Conservation (phyloP, 2,113 vertebrate genomes). For the Platycercus adscitus region DNA sequence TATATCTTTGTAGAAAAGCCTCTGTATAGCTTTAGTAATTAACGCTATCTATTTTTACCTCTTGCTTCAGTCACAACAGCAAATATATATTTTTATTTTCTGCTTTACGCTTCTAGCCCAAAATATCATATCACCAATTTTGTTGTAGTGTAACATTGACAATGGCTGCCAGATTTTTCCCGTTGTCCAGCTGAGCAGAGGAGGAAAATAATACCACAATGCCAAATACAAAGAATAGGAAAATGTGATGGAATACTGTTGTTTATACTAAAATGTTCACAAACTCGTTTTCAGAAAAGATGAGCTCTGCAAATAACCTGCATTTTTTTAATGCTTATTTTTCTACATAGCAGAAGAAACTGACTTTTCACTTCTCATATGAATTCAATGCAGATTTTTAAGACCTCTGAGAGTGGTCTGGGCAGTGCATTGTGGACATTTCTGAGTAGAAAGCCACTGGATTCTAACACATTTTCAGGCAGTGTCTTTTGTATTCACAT, state of each 20-base stretch:
- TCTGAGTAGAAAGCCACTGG: background rate
- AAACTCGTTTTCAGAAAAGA: background rate
- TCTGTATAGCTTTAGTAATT: slow-evolving; percentile 14
- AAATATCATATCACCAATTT: background rate
- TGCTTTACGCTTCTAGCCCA: background rate
- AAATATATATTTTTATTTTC: background rate
- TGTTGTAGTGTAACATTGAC: background rate
- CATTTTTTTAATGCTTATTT: background rate
- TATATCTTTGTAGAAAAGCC: background rate
- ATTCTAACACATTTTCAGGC: background rate
- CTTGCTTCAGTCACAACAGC: background rate
- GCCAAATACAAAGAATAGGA: background rate
- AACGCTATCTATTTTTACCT: slow-evolving; percentile 22
- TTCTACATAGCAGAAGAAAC: background rate
- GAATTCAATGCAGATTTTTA: background rate
- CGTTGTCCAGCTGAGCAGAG: background rate
- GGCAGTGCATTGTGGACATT: background rate
- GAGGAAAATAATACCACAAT: background rate
- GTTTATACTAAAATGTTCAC: background rate
- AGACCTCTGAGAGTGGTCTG: background rate
- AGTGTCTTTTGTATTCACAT: background rate
- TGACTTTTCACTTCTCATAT: background rate
- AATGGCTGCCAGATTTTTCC: background rate
- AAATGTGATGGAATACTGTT: background rate
- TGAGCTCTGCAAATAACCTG: background rate